A percentile compares a stretch with the other conserved stretches of the same genome.
phyloP scores from a whole-genome alignment of 2,113 vertebrate genomes.

The Diglossa brunneiventris region DNA sequence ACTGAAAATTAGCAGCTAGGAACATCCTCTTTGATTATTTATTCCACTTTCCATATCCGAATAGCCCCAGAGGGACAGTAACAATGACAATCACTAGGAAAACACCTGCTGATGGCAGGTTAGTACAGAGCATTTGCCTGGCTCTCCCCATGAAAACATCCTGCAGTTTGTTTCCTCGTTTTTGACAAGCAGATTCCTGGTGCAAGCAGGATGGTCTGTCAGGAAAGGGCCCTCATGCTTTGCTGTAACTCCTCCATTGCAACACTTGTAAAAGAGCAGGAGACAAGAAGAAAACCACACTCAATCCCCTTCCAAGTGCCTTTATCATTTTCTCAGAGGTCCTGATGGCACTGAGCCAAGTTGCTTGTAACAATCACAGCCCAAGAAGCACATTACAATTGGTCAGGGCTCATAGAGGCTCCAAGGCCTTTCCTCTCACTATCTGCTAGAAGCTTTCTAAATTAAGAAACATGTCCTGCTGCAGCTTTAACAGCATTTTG shows the following conservation, averaged over 20 bases:
- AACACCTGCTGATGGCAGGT: constrained; percentile 37
- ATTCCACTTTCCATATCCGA: constrained; percentile 43
- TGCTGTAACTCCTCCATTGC: not conserved
- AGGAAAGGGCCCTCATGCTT: not conserved
- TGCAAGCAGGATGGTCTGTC: not conserved
- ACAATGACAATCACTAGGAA: constrained; percentile 23
- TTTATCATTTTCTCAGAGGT: not conserved
- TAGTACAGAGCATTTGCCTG: not conserved
- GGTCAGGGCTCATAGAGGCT: not conserved
- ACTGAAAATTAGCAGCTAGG: constrained; percentile 60
- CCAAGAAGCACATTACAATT: not conserved
- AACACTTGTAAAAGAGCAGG: not conserved
- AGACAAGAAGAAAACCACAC: not conserved
- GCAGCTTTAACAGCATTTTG: not conserved
- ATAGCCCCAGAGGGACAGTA: constrained; percentile 34
- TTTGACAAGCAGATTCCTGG: not conserved
- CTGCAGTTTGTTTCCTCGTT: not conserved
- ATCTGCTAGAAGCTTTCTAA: not conserved
- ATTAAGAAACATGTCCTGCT: not conserved
- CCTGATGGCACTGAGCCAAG: not conserved
- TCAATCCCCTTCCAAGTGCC: not conserved
- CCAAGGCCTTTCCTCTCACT: not conserved
- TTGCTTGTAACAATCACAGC: not conserved
- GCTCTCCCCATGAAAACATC: not conserved
- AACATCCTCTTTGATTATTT: constrained; percentile 61